Evolutionary conservation across 2,113 vertebrate genomes (phyloP), one percentile per base, ranked within the genome.

Genomic region (Physeter macrocephalus): DNA sequence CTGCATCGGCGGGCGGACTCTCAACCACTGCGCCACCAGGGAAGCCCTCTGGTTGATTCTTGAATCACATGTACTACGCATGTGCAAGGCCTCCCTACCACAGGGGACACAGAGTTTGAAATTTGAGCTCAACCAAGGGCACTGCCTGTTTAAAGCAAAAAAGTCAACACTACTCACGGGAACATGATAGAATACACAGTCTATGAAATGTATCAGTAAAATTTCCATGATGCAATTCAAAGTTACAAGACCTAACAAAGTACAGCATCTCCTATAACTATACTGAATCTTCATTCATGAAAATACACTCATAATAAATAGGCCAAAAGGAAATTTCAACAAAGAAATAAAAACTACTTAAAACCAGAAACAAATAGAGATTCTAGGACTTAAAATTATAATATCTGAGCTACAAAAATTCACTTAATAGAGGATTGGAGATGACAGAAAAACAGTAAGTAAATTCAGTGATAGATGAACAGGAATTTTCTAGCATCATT

Each of bases 271-370:
- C 43, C 57, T 92, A 82, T 49, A 90, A 49, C 15, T 67, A 9
- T 61, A 59, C 57, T 93, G 41, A 86, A 46, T 43, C n/a, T n/a
- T n/a, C n/a, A n/a, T n/a, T n/a, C n/a, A 57, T 43, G 17, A 66
- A 95, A 87, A 78, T 21, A 87, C 43, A 31, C 46, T 93, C 61
- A 92, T 69, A 71, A 87, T 39, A 77, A 90, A 95, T 46, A 85
- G 34, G 0, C 21, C 77, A 46, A 75, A 89, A 52, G 9, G 39
- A 80, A 52, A 83, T 64, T 83, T 93, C 21, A 88, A 89, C 13
- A 87, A 27, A 75, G 9, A 89, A 54, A 39, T 78, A 85, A 96
- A 93, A 81, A 46, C 17, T 52, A 61, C 46, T 67, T 49, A 23
- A 64, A 52, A 57, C 66, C 20, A 69, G 34, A 92, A 81, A 25